Evolutionary conservation across 2,797 vertebrate genomes (phyloP), one percentile per base, ranked within the genome.

Genomic region (Discoglossus pictus): DNA sequence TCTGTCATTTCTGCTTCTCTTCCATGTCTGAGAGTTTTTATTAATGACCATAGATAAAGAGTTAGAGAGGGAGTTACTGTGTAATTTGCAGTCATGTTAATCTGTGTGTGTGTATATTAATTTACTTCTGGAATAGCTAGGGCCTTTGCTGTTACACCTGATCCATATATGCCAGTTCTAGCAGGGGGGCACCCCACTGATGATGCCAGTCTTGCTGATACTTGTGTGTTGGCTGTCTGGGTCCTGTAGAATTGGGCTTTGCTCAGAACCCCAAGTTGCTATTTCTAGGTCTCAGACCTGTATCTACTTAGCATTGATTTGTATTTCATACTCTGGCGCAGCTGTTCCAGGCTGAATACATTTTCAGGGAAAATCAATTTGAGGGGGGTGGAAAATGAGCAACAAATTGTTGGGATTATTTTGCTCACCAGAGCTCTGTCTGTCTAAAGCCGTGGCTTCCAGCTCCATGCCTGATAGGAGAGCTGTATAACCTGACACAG

Each of bases 281-380:
- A 68, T 61, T 60, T 43, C 60, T 71, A 36, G 52, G 43, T 51
- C 47, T 12, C 35, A 52, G 52, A 58, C 53, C 61, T 58, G 52
- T 36, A 58, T 64, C 43, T 71, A n/a, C 44, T 71, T 64, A 71
- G 51, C 68, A 61, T 64, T 58, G 68, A 71, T 71, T 64, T 71
- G 61, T 64, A 20, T 58, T 64, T 63, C 59, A 4, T 36, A 25
- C 52, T 24, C 8, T 4, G 43, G 36, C 60, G 6, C 68, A 71
- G 68, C 68, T 71, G 68, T 16, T 71, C 61, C 53, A 23, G 18
- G 61, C 53, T 52, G 53, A 71, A 64, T 71, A 51, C 43, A 25
- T 71, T 63, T 36, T 71, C 25, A 58, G 52, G 60, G 58, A 71
- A 71, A 71, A 64, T 64, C 60, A 64, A 64, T 71, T 43, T 44